phyloP scores from a whole-genome alignment of 1,140 invertebrate genomes.

The Formica selysi region DNA sequence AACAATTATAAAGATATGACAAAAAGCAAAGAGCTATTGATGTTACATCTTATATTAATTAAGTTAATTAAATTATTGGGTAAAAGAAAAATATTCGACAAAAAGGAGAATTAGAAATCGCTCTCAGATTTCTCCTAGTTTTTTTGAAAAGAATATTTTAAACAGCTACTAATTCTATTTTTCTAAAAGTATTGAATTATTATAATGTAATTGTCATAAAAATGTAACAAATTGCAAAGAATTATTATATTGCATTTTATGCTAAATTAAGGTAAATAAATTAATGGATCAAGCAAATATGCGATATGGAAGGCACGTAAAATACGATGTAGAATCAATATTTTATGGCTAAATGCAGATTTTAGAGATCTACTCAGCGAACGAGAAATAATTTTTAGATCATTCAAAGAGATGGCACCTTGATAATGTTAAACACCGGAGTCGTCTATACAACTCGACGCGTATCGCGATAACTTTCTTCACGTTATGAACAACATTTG shows the following conservation, averaged over 20 bases:
- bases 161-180: background rate
- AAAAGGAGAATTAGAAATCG: background rate
- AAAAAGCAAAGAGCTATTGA: no score
- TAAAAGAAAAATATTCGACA: no score
- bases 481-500: constrained; percentile 33
- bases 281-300: background rate
- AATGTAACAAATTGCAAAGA: background rate
- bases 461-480: constrained; percentile 54
- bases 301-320: background rate
- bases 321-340: background rate
- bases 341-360: background rate
- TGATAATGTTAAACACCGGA: background rate
- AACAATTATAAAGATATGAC: no score
- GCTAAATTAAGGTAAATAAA: background rate
- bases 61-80: no score
- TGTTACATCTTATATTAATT: no score
- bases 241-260: background rate
- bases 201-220: background rate
- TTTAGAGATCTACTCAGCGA: background rate
- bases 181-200: background rate
- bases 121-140: background rate
- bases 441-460: constrained; percentile 12
- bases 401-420: background rate
- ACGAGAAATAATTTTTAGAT: background rate
- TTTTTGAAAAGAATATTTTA: background rate